These are phyloP conservation scores for Bemisia tabaci DNA, from an alignment of 1,140 invertebrate species.

Conservation along the genomic window DNA sequence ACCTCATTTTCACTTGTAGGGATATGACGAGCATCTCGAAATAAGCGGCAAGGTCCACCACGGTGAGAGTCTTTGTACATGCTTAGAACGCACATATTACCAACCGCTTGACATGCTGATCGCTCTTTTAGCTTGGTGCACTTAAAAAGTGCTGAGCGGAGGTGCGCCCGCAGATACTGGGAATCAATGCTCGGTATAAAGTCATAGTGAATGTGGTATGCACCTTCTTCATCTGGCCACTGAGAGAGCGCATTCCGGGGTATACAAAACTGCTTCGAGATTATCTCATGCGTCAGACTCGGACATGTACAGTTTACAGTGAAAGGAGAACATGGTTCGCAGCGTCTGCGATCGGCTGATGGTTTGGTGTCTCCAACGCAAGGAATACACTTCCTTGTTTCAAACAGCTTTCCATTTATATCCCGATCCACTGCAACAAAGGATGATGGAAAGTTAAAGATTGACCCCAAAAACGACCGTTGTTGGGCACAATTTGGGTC, in stretches of 20 bases:
- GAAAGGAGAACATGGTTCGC: constrained; percentile 31
- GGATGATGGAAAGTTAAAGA: too few relatives aligned
- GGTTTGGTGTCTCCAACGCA: constrained; percentile 34
- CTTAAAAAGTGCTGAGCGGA: constrained; percentile 33
- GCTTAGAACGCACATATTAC: constrained; percentile 52
- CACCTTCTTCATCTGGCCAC: constrained; percentile 28
- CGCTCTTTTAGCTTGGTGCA: constrained; percentile 37
- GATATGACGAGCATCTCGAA: constrained; percentile 32
- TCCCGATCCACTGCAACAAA: constrained; percentile 33
- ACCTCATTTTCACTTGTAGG: constrained; percentile 26
- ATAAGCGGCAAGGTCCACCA: constrained; percentile 33
- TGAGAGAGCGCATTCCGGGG: constrained; percentile 24
- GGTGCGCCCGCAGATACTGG: constrained; percentile 35
- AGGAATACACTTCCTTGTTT: constrained; percentile 30
- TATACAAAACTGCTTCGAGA: constrained; percentile 32
- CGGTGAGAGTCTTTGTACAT: constrained; percentile 35
- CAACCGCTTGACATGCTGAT: constrained; percentile 48
- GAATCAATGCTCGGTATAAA: constrained; percentile 31
- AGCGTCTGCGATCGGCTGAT: constrained; percentile 28
- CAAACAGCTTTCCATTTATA: constrained; percentile 29
- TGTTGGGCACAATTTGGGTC: too few relatives aligned
- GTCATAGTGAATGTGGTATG: constrained; percentile 31
- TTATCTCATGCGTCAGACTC: constrained; percentile 20
- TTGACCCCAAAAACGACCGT: too few relatives aligned
- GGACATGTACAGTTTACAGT: constrained; percentile 25